Evolutionary conservation across 2,113 vertebrate species (phyloP).

Genomic region (Phaethornis superciliosus): DNA sequence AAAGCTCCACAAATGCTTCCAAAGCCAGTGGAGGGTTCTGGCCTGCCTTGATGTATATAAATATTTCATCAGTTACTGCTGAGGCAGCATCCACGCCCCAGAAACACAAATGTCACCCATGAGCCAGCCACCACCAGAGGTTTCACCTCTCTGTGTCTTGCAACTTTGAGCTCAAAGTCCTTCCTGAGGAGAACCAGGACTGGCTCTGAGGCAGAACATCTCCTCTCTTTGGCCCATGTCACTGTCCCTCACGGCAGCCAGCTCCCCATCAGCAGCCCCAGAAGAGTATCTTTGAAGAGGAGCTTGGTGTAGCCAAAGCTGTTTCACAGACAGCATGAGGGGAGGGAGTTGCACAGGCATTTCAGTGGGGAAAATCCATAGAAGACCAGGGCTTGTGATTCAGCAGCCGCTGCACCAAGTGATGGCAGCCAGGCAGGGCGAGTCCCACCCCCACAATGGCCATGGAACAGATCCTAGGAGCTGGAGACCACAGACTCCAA

Average conservation of each 20-base stretch:
- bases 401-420: rapidly evolving
- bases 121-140: rapidly evolving
- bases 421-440: rapidly evolving
- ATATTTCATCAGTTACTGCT: neutral
- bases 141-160: neutral
- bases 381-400: rapidly evolving
- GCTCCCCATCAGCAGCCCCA: neutral
- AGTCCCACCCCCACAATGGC: neutral
- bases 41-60: neutral
- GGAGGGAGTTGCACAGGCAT: neutral
- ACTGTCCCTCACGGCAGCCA: rapidly evolving
- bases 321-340: neutral
- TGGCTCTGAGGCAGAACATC: rapidly evolving
- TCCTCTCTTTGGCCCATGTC: rapidly evolving
- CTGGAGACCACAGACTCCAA: neutral
- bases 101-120: rapidly evolving
- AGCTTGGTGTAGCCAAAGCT: neutral
- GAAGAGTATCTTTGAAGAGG: neutral
- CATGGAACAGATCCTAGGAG: neutral
- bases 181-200: rapidly evolving
- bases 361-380: neutral
- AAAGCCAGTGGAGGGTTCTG: rapidly evolving
- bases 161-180: neutral
- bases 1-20: neutral
- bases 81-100: too few species aligned